Base-by-base conservation (phyloP, 2,888 invertebrate species). In the Aquatica leii region DNA sequence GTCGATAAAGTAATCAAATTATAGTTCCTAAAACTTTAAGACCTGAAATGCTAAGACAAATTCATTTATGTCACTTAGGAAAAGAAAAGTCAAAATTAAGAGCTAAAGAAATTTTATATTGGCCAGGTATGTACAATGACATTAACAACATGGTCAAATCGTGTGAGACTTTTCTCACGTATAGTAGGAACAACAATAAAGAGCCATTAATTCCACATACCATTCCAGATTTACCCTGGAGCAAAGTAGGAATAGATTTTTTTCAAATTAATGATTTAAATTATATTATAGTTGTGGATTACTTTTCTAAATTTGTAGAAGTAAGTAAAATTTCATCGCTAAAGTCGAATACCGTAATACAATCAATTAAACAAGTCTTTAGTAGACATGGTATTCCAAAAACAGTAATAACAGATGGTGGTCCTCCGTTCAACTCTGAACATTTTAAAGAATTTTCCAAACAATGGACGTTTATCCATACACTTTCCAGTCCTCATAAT, bases 1-100 rank as follows among this genome's bases (percentile, higher is more conserved):
- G 6, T 24, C 6, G 24, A 24, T 24, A 18, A 46, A 11, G 46
- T n/a, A 20, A 46, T 4, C 17, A n/a, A 20, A 18, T 46, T 18
- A 8, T 46, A n/a, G n/a, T 46, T 18, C 46, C 46, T n/a, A 46
- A 46, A 46, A 46, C 18, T 18, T 5, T 37, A n/a, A 37, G 37
- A 37, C 4, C 3, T 2, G 37, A 37, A 8, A 37, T 37, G 37
- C 9, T 37, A 37, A 37, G 9, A 37, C 37, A 37, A 37, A 37
- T 37, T 37, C 37, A 37, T 12, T 37, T 37, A 37, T 37, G 37
- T 37, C 37, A 37, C 37, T 12, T 37, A 37, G 11, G 37, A n/a
- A 37, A 37, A 11, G 37, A 37, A 37, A 12, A 37, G 18, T 18
- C 46, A 5, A 46, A 46, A 46, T n/a, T 46, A 17, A 17, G 46